phyloP scores from a whole-genome alignment of 2,888 invertebrate genomes.

The Iselma pallidipennis region DNA sequence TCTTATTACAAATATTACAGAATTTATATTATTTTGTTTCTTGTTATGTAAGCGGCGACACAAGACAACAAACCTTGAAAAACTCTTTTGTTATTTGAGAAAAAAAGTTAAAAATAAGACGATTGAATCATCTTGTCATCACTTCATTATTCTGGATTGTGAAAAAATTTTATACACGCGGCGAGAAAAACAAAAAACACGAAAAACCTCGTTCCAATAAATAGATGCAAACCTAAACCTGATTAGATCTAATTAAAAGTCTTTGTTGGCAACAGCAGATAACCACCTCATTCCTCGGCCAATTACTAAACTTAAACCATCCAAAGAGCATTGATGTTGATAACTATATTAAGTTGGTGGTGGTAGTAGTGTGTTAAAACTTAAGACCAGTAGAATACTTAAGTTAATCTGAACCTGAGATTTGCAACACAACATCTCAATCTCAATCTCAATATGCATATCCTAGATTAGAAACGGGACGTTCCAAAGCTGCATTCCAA shows the following conservation, averaged over 20 bases:
- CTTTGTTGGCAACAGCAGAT: background rate
- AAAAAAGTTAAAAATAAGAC: no score
- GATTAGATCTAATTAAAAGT: background rate
- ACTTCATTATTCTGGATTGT: no score
- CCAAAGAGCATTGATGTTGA: background rate
- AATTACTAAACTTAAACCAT: conserved; percentile 1
- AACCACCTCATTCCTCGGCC: background rate
- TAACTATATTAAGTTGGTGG: conserved; percentile 1
- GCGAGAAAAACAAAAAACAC: no score
- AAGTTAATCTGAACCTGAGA: background rate
- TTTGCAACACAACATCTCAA: background rate
- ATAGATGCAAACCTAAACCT: background rate
- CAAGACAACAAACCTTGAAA: no score
- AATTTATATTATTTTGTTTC: no score
- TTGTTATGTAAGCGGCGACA: no score
- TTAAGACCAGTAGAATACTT: no score
- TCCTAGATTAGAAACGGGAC: background rate
- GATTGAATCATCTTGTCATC: background rate
- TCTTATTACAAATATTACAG: no score
- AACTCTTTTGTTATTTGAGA: no score
- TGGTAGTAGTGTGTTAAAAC: no score
- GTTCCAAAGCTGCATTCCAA: background rate
- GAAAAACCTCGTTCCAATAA: no score
- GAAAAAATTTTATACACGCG: no score
- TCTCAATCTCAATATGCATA: background rate